Base-by-base conservation (phyloP, 1,140 invertebrate genomes). In the Zeugodacus cucurbitae region DNA sequence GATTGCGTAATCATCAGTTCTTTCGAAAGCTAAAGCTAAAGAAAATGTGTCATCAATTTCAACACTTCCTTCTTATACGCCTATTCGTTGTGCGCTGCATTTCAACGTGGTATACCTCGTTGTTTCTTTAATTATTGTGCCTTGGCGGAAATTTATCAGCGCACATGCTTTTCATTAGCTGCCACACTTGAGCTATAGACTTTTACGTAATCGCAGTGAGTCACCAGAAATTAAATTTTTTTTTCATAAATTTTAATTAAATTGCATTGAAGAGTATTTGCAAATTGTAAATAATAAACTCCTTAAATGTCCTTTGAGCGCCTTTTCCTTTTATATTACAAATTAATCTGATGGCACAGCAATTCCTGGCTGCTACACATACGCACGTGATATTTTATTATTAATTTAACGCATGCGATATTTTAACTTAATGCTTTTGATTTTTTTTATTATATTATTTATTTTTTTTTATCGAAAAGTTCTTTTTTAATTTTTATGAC, bases 1-100 rank as follows among this genome's bases (percentile, higher is more conserved):
- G 3, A 58, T 90, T 87, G 89, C 89, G 90, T 89, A 54, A 88
- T 86, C 85, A 89, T 90, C 57, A 59, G 20, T 82, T 82, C 74
- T 82, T 26, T 54, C 22, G 48, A 82, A 82, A 82, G 74, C 37
- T 82, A 10, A 14, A 44, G 1, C 2, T 0, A 82, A 82, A 82
- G 44, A 54, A 87, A 87, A 82, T 54, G 74, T 82, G 74, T 82
- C 74, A 82, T 48, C 74, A 54, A 26, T 82, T 32, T 82, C 37
- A 82, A 48, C 74, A 82, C 74, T 82, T 82, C 41, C 41, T 82
- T 82, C 26, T 82, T 82, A 48, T 82, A 11, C 41, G 74, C 26
- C 8, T 82, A 10, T 82, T 82, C 41, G 74, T 82, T n/a, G 22
- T 82, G 44, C 44, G 48, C 22, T 10, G 37, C 41, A 29, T 82